Conservation (phyloP, 2,113 vertebrate genomes). For the Pituophis catenifer region DNA sequence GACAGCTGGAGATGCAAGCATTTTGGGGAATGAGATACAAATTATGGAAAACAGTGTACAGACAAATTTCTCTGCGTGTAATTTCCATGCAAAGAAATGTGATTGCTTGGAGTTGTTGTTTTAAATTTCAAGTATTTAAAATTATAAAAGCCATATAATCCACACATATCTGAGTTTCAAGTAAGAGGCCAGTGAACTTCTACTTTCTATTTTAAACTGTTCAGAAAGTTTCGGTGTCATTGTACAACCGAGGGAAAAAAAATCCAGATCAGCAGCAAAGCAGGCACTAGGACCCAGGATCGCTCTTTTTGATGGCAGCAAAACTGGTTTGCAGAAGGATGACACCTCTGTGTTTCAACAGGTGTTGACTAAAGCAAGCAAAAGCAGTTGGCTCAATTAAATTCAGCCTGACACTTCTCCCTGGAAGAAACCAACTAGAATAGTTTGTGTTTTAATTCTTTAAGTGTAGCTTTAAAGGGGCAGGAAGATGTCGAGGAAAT, state of each 20-base stretch:
- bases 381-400: conserved; percentile 14
- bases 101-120: background rate
- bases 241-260: background rate
- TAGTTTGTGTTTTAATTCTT: background rate
- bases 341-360: conserved; percentile 57
- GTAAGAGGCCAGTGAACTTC: background rate
- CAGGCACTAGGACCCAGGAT: conserved; percentile 60
- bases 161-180: background rate
- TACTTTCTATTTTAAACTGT: background rate
- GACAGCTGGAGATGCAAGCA: background rate
- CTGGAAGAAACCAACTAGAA: background rate
- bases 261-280: background rate
- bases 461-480: conserved; percentile 12
- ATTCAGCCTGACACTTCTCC: conserved; percentile 8
- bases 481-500: conserved; percentile 55
- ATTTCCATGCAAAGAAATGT: background rate
- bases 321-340: conserved; percentile 53
- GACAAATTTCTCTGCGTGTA: background rate
- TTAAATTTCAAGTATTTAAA: background rate
- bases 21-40: background rate
- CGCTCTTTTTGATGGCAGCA: conserved; percentile 31
- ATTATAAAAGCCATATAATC: too few relatives aligned
- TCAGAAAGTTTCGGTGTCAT: background rate
- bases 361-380: conserved; percentile 44
- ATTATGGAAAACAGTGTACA: background rate